Conservation (phyloP, 2,113 vertebrate species). For the Catharus fuscescens region DNA sequence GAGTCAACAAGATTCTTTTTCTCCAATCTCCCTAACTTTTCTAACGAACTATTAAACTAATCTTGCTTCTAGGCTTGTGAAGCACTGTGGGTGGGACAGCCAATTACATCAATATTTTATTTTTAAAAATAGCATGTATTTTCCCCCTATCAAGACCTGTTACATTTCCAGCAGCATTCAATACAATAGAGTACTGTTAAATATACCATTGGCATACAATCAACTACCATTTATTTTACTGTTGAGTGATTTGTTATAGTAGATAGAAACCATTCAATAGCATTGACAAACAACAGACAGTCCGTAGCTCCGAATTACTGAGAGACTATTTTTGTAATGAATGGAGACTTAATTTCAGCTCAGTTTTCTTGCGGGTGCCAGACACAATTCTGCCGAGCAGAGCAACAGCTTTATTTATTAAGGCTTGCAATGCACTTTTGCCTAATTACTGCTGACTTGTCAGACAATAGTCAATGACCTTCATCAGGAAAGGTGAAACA, state of each 20-base stretch:
- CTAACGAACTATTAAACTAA: conserved; percentile 64
- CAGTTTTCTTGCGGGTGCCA: conserved; percentile 67
- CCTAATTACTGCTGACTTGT: conserved; percentile 73
- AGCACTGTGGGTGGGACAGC: conserved; percentile 72
- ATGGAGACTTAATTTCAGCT: conserved; percentile 73
- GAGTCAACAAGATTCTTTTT: conserved; percentile 60
- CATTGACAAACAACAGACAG: conserved; percentile 72
- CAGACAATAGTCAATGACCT: conserved; percentile 61
- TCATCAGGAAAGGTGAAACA: conserved; percentile 51
- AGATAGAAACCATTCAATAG: conserved; percentile 75
- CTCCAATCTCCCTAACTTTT: conserved; percentile 54
- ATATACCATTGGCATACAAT: conserved; percentile 72
- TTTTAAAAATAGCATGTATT: conserved; percentile 70
- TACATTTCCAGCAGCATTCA: conserved; percentile 71
- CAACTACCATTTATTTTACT: conserved; percentile 74
- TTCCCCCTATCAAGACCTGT: conserved; percentile 58
- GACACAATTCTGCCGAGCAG: conserved; percentile 69
- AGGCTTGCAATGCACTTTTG: conserved; percentile 56
- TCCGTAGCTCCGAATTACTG: conserved; percentile 66
- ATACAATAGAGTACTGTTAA: conserved; percentile 73
- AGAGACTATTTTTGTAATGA: conserved; percentile 76
- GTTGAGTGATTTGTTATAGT: conserved; percentile 69
- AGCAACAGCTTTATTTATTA: conserved; percentile 70
- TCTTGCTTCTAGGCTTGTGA: conserved; percentile 61
- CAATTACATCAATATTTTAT: conserved; percentile 78